A percentile compares a stretch with the other conserved stretches of the same genome.
phyloP scores from a whole-genome alignment of 2,888 invertebrate genomes.

The Rhagophthalmus giganteus region DNA sequence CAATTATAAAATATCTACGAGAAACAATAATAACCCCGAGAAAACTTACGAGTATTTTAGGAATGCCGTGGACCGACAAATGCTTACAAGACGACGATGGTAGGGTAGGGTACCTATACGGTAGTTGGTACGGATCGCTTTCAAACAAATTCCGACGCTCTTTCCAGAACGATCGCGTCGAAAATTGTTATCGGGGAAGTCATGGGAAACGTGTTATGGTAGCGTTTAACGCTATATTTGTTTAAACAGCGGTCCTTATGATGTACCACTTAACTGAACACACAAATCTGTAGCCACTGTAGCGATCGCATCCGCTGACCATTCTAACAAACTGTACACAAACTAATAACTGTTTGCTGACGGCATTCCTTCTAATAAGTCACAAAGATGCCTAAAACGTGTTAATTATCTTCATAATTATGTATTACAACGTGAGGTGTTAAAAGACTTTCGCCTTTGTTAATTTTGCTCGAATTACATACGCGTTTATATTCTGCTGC shows the following conservation, averaged over 20 bases:
- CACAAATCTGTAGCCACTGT: slow-evolving; percentile 37
- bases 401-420: slow-evolving; percentile 23
- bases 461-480: background rate
- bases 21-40: slow-evolving; percentile 20
- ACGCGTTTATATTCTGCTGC: no score
- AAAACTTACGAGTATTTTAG: slow-evolving; percentile 25
- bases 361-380: slow-evolving; percentile 22
- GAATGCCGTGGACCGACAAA: slow-evolving; percentile 22
- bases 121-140: slow-evolving; percentile 4
- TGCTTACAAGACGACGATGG: slow-evolving; percentile 12
- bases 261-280: slow-evolving; percentile 37
- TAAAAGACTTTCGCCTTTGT: slow-evolving; percentile 2
- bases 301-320: slow-evolving; percentile 30
- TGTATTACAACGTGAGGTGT: slow-evolving; percentile 5
- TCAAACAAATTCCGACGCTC: background rate
- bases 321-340: slow-evolving; percentile 24
- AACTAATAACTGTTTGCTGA: slow-evolving; percentile 27
- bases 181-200: slow-evolving; percentile 7
- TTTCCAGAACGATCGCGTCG: background rate
- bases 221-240: slow-evolving; percentile 24
- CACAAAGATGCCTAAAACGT: slow-evolving; percentile 20
- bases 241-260: slow-evolving; percentile 35
- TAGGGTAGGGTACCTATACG: no score
- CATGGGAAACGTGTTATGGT: slow-evolving; percentile 22
- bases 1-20: slow-evolving; percentile 43